A percentile compares a stretch with the other conserved stretches of the same genome.
These are phyloP conservation scores for Ophioninae sp. DNA, from an alignment of 2,888 invertebrate genomes.

Conservation along the genomic window DNA sequence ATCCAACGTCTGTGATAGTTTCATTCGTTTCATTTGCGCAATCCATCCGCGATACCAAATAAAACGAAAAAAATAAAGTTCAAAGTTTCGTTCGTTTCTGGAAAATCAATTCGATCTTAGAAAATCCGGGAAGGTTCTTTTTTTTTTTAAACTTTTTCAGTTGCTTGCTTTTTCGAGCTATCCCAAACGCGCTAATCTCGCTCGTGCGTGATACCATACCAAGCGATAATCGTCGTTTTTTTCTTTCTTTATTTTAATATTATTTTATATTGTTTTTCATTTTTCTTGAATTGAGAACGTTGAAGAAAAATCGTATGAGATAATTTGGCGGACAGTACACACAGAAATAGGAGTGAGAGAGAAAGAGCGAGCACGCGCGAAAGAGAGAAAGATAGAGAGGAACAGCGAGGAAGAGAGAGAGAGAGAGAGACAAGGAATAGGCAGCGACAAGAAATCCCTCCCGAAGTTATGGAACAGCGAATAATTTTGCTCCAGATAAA, in stretches of 20 bases:
- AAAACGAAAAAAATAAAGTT: neutral
- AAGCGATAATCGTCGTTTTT: conserved; percentile 68
- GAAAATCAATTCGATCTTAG: neutral
- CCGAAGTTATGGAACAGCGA: conserved; percentile 1
- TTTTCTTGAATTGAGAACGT: conserved; percentile 37
- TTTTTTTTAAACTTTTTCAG: neutral
- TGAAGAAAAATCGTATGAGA: conserved; percentile 46
- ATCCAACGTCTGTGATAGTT: neutral
- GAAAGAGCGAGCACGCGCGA: conserved; percentile 4
- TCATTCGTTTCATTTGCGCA: neutral
- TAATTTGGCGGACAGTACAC: conserved; percentile 70
- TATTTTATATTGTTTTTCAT: conserved; percentile 34
- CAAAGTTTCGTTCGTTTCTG: neutral
- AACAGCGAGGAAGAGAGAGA: neutral
- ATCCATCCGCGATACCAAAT: neutral
- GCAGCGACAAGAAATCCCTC: neutral
- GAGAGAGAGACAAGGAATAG: neutral
- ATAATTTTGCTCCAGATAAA: conserved; percentile 14
- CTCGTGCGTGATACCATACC: conserved; percentile 77
- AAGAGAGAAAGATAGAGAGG: conserved; percentile 7
- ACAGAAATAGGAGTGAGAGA: conserved; percentile 72
- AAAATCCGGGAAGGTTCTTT: conserved; percentile 6
- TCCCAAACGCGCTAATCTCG: conserved; percentile 43
- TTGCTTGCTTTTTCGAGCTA: conserved; percentile 23
- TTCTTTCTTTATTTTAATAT: no score